Base-by-base conservation (phyloP, 2,113 vertebrate species). In the Osmerus eperlanus region DNA sequence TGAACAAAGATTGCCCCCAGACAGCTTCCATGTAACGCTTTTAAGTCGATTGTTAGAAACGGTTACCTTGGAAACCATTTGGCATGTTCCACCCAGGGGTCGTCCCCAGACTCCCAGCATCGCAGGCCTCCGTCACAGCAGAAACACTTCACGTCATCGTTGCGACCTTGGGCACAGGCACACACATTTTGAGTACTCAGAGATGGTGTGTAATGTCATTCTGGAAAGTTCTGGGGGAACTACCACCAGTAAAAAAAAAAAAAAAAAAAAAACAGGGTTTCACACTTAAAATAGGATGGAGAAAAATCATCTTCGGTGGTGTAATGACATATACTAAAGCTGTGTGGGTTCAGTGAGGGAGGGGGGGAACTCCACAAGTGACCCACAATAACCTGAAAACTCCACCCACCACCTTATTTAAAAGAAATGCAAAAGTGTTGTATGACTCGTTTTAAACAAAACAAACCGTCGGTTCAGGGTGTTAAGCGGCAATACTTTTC, bases 11-110 rank as follows among this genome's bases (percentile, higher is more conserved):
- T 18, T 6, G 14, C 18, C 18, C 55, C 23, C 29, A 54, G 7
- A 23, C 18, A 19, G 19, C 3, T 9, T 18, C 58, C 58, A 16
- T 21, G 6, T 36, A 15, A 59, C 23, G 21, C 23, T 62, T 23
- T 62, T 13, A 28, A 62, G 19, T 28, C 25, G 2, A 28, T 28
- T 65, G 32, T 65, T 36, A 65, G 7, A 65, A 14, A 61, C 84
- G 12, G 47, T 77, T 92, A 97, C 97, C 97, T 95, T 77, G 97
- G 97, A 91, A 99, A 99, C 97, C 97, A 99, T 81, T 99, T 99
- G 6, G 97, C 97, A 68, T 99, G 97, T 77, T 99, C 97, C 65
- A 98, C 92, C 97, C 97, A 99, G 0, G 97, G 97, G 79, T 99
- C 96, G 78, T 99, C 96, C 82, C 97, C 97, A 6, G 95, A 96